Base-by-base conservation (phyloP, 2,888 invertebrate genomes). In the Eupithecia pulchellata region DNA sequence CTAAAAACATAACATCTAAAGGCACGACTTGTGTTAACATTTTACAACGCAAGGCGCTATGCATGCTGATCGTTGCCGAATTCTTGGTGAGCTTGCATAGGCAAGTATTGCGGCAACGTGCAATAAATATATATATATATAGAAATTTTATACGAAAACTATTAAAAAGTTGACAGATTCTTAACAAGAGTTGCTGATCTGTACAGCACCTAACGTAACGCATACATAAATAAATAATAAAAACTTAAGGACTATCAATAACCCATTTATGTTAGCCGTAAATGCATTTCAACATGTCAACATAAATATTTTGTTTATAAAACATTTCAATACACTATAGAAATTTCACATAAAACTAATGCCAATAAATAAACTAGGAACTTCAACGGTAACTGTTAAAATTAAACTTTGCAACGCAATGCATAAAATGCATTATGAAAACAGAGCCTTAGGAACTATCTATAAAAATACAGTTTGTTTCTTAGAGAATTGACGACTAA, bases 371-470 rank as follows among this genome's bases (percentile, higher is more conserved):
- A 67, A 73, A 66, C 62, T 77, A 77, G 77, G 77, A 77, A 77
- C 77, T 75, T 75, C 61, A 66, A 68, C 66, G 68, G 71, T 71
- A 74, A 71, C 71, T 71, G 52, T 73, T 63, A 72, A 64, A 70
- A 66, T 0, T 60, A 0, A 30, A 32, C 30, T 30, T 11, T 60
- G n/a, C 58, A 58, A 29, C n/a, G 32, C 58, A 60, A 60, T n/a
- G 58, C 58, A 30, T 57, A 30, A 65, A 73, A 68, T 71, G 64
- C 68, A 66, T 60, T 64, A 62, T 63, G 42, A 20, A 55, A 68
- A 68, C 55, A 67, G 13, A 67, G 64, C 47, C 61, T 64, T 68
- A 42, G 69, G 58, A 36, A 47, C 64, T 66, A 67, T 47, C n/a
- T 67, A 65, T 55, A 68, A 72, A 66, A 69, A 65, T 69, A 67